Evolutionary conservation across 2,888 invertebrate genomes (phyloP).

Genomic region (Phyto melanocephala): DNA sequence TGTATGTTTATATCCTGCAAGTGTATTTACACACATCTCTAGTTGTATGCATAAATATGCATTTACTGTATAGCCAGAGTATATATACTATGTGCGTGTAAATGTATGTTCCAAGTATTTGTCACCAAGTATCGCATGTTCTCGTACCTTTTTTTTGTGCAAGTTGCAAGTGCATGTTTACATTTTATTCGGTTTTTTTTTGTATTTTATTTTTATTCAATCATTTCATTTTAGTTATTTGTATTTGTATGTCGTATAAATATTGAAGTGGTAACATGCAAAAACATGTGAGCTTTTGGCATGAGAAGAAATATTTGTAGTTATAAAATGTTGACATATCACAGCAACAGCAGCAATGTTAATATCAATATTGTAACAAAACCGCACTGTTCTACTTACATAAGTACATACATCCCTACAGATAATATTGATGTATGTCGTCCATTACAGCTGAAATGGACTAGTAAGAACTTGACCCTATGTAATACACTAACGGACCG

Average conservation of each 20-base stretch:
- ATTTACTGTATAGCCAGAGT: no score
- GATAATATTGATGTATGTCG: no score
- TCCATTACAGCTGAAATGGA: no score
- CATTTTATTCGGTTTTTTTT: not conserved
- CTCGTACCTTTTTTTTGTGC: not conserved
- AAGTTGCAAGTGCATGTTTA: not conserved
- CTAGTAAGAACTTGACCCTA: no score
- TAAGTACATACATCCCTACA: not conserved
- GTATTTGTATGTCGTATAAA: constrained; percentile 47
- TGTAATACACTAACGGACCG: no score
- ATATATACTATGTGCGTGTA: no score
- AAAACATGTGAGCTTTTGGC: constrained; percentile 59
- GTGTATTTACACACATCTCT: not conserved
- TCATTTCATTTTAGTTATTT: constrained; percentile 51
- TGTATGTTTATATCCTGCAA: no score
- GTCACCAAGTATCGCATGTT: not conserved
- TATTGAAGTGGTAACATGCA: constrained; percentile 53
- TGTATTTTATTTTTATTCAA: constrained; percentile 48
- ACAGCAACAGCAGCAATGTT: constrained; percentile 17
- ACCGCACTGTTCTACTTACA: not conserved
- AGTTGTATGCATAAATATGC: not conserved
- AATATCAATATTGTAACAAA: constrained; percentile 28
- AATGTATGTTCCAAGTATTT: not conserved
- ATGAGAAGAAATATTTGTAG: constrained; percentile 58
- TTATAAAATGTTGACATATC: constrained; percentile 63